These are phyloP conservation scores for Diglossa cyanea DNA, from an alignment of 2,797 vertebrate genomes.

Conservation along the genomic window DNA sequence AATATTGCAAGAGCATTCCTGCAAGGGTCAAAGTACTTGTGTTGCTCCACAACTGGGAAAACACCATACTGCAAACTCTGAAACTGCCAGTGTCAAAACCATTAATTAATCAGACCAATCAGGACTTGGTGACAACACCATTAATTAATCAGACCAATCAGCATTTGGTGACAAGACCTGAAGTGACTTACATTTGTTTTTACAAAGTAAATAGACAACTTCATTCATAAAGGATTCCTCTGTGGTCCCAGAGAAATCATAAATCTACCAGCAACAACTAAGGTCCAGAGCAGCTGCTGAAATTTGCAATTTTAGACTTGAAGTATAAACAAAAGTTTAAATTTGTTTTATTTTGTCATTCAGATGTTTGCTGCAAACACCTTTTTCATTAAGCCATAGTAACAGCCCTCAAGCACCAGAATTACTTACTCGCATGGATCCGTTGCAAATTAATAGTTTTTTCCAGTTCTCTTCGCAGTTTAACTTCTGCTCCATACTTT, in stretches of 20 bases:
- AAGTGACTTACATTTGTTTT: not conserved
- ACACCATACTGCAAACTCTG: not conserved
- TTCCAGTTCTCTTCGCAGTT: constrained; percentile 91
- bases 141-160: not conserved
- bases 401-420: not conserved
- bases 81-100: not conserved
- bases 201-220: not conserved
- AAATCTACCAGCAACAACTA: not conserved
- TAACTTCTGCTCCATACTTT: constrained; percentile 94
- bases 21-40: not conserved
- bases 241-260: not conserved
- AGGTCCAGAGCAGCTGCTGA: not conserved
- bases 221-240: not conserved
- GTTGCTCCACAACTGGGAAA: not conserved
- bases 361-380: not conserved
- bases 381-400: not conserved
- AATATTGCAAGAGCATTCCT: not conserved
- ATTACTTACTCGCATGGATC: constrained; percentile 93
- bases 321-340: not conserved
- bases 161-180: not conserved
- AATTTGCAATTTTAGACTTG: not conserved
- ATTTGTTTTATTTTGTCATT: not conserved
- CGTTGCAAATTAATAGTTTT: constrained; percentile 96
- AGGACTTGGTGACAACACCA: not conserved
- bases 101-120: not conserved